Evolutionary conservation across 30 jellyfish, hydroid and myxozoan genomes (phyloP), one percentile per base, ranked within the genome.

Genomic region (Pelagia noctiluca): DNA sequence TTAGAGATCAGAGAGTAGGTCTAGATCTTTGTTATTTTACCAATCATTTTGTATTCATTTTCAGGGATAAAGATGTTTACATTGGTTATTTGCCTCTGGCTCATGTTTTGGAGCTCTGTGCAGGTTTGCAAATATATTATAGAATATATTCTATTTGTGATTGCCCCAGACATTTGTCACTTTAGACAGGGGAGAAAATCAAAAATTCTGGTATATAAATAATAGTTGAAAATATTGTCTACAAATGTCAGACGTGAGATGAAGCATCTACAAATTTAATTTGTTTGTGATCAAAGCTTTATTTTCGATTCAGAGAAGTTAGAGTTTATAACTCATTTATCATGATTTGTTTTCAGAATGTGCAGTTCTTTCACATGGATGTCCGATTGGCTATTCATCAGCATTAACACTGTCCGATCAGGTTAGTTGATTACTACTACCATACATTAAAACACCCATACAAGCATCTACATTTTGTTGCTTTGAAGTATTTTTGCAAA

Each of bases 31-130:
- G 46, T 66, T 16, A 64, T 7, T 28, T 21, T 23, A 23, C 24
- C 72, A 8, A 66, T 3, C 10, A 32, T 50, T 5, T 23, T 48
- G 47, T 77, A 23, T 47, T 78, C 30, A 3, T 68, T 26, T 78
- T 25, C 76, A 92, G 98, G 16, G 86, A 87, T 1, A 18, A 34
- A 30, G 96, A 92, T 66, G 86, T 85, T 1, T 92, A 92, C 95
- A 92, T 92, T 75, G 98, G 96, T 37, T 92, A 92, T 53, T 47
- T 92, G 67, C 98, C 98, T 1, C 93, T 92, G 24, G 98, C 98
- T 65, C 98, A 92, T 52, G 94, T 92, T 21, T 54, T 92, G 85
- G 98, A 92, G 52, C 88, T 92, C 10, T 50, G 85, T 35, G 91
- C 93, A 33, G 98, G 96, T 85, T 48, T 1, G 22, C 21, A 18